Conservation (phyloP, 2,888 invertebrate genomes). For the Euzetes globulus region DNA sequence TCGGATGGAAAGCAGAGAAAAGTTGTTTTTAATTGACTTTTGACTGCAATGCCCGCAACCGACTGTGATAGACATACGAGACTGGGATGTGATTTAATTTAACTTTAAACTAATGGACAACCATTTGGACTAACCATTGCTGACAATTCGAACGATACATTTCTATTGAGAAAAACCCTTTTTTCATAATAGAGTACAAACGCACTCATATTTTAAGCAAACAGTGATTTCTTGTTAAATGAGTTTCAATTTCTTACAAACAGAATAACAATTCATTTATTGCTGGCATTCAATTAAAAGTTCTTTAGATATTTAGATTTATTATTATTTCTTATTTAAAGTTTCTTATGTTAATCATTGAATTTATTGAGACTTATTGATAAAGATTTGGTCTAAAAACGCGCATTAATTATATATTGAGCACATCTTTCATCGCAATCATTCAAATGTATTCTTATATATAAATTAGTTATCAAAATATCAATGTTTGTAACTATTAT, state of each 20-base stretch:
- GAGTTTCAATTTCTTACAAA: background rate
- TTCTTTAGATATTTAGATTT: background rate
- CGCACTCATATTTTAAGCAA: too few relatives aligned
- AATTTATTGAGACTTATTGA: background rate
- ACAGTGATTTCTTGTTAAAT: background rate
- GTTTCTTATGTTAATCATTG: background rate
- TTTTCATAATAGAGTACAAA: too few relatives aligned
- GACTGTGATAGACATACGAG: constrained; percentile 22
- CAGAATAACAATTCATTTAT: background rate
- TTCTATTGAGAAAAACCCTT: too few relatives aligned
- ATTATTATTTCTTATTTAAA: background rate
- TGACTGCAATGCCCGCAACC: constrained; percentile 10
- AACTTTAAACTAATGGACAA: background rate
- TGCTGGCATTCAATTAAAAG: background rate
- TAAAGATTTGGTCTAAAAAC: background rate
- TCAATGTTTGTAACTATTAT: constrained; percentile 20
- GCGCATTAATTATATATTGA: background rate
- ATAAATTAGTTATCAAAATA: background rate
- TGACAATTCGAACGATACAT: too few relatives aligned
- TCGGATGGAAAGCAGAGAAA: background rate
- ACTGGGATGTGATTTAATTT: background rate
- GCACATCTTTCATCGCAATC: background rate
- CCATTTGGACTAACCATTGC: background rate
- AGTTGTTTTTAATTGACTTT: background rate
- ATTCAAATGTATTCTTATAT: constrained; percentile 24